These are phyloP conservation scores for Heloderma charlesbogerti DNA, from an alignment of 2,113 vertebrate genomes.

Conservation along the genomic window DNA sequence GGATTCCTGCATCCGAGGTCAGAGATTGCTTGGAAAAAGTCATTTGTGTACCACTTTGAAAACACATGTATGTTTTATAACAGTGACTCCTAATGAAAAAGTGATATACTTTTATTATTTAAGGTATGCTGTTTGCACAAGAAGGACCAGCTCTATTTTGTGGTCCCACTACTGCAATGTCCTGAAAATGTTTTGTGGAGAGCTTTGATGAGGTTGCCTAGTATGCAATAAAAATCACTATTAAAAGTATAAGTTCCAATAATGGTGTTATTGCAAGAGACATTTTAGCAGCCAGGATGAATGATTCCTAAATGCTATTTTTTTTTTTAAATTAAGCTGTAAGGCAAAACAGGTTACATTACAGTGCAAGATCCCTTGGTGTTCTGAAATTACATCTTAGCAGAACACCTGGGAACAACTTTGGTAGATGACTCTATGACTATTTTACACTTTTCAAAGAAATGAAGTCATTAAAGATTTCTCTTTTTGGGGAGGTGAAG, in stretches of 20 bases:
- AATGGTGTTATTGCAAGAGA: slow-evolving; percentile 61
- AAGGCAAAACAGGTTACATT: slow-evolving; percentile 69
- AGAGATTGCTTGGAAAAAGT: slow-evolving; percentile 31
- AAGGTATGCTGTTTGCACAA: slow-evolving; percentile 17
- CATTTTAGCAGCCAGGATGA: slow-evolving; percentile 62
- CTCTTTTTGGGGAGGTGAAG: slow-evolving; percentile 68
- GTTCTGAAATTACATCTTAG: slow-evolving; percentile 68
- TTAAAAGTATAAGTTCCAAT: slow-evolving; percentile 60
- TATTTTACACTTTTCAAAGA: slow-evolving; percentile 64
- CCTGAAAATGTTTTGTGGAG: slow-evolving; percentile 62
- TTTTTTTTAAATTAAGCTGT: slow-evolving; percentile 70
- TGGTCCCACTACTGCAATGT: slow-evolving; percentile 43
- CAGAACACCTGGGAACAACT: slow-evolving; percentile 63
- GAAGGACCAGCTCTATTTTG: slow-evolving; percentile 49
- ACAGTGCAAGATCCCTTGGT: slow-evolving; percentile 57
- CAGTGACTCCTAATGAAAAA: slow-evolving; percentile 48
- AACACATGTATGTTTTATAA: slow-evolving; percentile 54
- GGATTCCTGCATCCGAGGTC: too few species aligned
- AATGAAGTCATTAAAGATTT: slow-evolving; percentile 74
- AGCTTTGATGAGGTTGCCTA: slow-evolving; percentile 64
- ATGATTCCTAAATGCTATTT: slow-evolving; percentile 68
- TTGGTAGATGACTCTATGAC: slow-evolving; percentile 67
- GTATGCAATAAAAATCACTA: slow-evolving; percentile 67
- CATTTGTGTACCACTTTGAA: slow-evolving; percentile 51
- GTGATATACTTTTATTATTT: slow-evolving; percentile 56